Conservation (phyloP, 1,140 invertebrate genomes). For the Zaprionus capensis region DNA sequence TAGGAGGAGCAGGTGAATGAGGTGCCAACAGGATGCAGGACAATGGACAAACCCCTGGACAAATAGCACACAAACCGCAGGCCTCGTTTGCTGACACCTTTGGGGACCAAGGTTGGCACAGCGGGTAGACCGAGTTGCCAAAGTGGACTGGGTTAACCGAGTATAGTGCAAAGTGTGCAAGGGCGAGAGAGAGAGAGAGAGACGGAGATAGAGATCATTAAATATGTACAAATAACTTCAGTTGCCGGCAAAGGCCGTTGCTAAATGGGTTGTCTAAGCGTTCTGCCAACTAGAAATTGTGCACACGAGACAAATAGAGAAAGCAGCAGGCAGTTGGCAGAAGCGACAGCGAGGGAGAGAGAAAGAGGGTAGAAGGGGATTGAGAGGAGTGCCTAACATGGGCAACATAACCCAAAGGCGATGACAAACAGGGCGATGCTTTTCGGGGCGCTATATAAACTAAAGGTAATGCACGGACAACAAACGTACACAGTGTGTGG, state of each 20-base stretch:
- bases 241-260: conserved; percentile 23
- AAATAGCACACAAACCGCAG: neutral
- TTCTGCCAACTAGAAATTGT: conserved; percentile 40
- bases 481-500: conserved; percentile 8
- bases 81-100: neutral
- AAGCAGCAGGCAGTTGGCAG: neutral
- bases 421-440: conserved; percentile 34
- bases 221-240: conserved; percentile 59
- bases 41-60: neutral
- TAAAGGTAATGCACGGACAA: conserved; percentile 38
- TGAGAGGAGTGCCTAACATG: neutral
- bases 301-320: conserved; percentile 39
- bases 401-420: conserved; percentile 38
- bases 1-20: neutral
- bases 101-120: conserved; percentile 7
- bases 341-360: too few species aligned
- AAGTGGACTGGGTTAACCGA: neutral
- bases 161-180: neutral
- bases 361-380: neutral
- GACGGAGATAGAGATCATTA: conserved; percentile 40
- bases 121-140: neutral
- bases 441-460: conserved; percentile 21
- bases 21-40: conserved; percentile 2
- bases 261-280: conserved; percentile 41
- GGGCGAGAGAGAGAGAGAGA: neutral